Conservation (phyloP, 2,113 vertebrate species). For the Esox niger region DNA sequence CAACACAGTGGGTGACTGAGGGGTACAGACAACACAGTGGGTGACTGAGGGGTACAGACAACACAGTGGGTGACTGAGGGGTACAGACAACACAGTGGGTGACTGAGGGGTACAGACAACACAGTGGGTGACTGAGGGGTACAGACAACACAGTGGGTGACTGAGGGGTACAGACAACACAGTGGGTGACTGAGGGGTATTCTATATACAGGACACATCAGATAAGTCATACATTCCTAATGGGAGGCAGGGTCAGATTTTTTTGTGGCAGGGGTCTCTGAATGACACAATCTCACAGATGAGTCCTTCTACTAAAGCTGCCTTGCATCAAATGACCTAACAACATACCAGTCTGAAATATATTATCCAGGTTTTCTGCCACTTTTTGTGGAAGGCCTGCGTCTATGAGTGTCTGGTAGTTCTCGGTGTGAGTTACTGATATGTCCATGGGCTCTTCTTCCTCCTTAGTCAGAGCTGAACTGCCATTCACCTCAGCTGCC, state of each 20-base stretch:
- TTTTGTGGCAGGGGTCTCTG: background rate
- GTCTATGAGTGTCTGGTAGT: constrained; percentile 87
- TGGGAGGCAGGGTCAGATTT: background rate
- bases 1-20: background rate
- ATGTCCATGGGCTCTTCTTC: constrained; percentile 88
- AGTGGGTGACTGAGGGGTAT: background rate
- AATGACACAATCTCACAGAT: background rate
- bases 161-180: no score
- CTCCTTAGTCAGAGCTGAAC: constrained; percentile 85
- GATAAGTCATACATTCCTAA: background rate
- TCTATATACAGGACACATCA: background rate
- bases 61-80: no score
- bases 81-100: no score
- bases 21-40: no score
- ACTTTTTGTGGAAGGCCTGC: constrained; percentile 88
- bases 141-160: no score
- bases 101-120: no score
- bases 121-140: no score
- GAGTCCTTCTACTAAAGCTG: background rate
- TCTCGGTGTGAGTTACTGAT: constrained; percentile 82
- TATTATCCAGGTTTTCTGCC: constrained; percentile 88
- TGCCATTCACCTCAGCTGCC: constrained; percentile 92
- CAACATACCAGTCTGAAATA: constrained; percentile 89
- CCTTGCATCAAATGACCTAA: background rate
- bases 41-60: no score